A percentile compares a stretch with the other conserved stretches of the same genome.
Evolutionary conservation across 92 coral and sea anemone species (phyloP).

Genomic region (Bergia puertoricense): DNA sequence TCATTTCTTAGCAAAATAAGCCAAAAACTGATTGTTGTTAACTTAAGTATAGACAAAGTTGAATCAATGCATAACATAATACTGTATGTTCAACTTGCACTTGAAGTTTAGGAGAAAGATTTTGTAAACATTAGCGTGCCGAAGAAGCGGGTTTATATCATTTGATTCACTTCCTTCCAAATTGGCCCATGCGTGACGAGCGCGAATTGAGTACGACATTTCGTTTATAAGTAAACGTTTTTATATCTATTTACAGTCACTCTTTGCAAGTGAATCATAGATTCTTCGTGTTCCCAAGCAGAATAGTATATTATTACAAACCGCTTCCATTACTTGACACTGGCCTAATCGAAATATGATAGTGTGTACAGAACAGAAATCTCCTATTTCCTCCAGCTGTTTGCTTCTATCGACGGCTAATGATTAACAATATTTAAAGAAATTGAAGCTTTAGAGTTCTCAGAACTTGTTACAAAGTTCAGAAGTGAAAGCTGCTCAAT

Average conservation of each 20-base stretch:
- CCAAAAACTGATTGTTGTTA: no score
- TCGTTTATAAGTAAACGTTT: no score
- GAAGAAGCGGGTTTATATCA: no score
- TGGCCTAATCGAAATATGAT: background rate
- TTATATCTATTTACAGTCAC: no score
- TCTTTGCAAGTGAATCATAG: background rate
- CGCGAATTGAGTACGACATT: background rate
- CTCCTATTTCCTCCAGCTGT: background rate
- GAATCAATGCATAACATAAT: no score
- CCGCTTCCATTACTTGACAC: background rate
- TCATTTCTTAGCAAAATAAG: no score
- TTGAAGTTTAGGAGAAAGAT: no score
- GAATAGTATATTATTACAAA: background rate
- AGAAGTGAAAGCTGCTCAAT: background rate
- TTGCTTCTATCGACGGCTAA: background rate
- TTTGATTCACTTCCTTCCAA: no score
- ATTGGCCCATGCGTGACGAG: background rate
- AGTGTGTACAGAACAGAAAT: background rate
- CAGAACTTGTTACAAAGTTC: background rate
- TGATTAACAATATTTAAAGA: no score
- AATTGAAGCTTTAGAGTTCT: background rate
- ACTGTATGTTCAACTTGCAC: no score
- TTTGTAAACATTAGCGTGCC: no score
- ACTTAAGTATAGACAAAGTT: no score
- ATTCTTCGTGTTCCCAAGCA: background rate